phyloP scores from a whole-genome alignment of 2,888 invertebrate species.

The Altica lythri region DNA sequence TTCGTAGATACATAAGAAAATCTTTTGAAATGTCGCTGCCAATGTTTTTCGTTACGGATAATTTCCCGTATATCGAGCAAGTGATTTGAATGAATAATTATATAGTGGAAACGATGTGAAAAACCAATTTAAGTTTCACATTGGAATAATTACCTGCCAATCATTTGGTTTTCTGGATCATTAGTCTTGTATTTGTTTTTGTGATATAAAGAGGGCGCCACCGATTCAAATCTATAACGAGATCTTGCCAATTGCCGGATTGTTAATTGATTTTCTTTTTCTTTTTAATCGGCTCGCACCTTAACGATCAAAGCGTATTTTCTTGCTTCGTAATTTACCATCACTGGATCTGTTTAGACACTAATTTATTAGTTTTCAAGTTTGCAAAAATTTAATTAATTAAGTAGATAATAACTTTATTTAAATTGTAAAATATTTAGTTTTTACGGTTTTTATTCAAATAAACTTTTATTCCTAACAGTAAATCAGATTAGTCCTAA shows the following conservation, averaged over 20 bases:
- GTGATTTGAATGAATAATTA: constrained; percentile 31
- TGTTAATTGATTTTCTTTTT: constrained; percentile 23
- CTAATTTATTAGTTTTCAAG: too few relatives aligned
- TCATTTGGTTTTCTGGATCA: constrained; percentile 31
- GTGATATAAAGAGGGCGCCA: constrained; percentile 15
- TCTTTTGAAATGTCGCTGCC: background rate
- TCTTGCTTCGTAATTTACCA: background rate
- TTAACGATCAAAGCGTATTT: background rate
- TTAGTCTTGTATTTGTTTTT: constrained; percentile 29
- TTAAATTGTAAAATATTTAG: too few relatives aligned
- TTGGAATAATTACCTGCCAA: constrained; percentile 32
- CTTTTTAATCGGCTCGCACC: background rate
- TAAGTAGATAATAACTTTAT: too few relatives aligned
- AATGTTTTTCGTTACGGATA: constrained; percentile 21
- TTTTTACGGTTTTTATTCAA: too few relatives aligned
- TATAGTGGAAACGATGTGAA: constrained; percentile 27
- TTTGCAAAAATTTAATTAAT: too few relatives aligned
- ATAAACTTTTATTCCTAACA: too few relatives aligned
- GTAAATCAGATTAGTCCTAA: too few relatives aligned
- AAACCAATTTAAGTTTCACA: constrained; percentile 34
- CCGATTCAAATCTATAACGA: constrained; percentile 26
- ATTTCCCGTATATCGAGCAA: constrained; percentile 32
- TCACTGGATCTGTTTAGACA: too few relatives aligned
- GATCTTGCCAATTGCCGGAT: constrained; percentile 12
- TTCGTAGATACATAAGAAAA: too few relatives aligned